A percentile compares a stretch with the other conserved stretches of the same genome.
These are phyloP conservation scores for Anarsia innoxiella DNA, from an alignment of 2,888 invertebrate species.

Conservation along the genomic window DNA sequence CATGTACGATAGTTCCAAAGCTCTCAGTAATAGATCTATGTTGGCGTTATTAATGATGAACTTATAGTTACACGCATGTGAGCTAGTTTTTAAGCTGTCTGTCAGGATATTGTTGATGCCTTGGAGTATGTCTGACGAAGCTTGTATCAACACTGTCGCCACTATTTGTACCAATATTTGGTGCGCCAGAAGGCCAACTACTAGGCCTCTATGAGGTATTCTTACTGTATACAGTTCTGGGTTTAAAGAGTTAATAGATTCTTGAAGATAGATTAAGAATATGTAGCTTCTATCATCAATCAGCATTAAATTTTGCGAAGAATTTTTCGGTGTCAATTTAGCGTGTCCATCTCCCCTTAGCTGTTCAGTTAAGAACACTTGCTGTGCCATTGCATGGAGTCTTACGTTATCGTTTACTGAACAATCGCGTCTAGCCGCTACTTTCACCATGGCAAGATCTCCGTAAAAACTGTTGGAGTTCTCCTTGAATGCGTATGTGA, in stretches of 20 bases:
- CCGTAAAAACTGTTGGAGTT: constrained; percentile 97
- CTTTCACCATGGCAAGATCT: constrained; percentile 93
- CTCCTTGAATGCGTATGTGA: constrained; percentile 92
- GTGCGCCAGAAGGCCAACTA: constrained; percentile 92
- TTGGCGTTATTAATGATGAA: constrained; percentile 76
- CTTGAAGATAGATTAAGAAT: constrained; percentile 88
- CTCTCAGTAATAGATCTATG: constrained; percentile 82
- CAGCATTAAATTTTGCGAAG: constrained; percentile 65
- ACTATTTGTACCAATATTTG: constrained; percentile 94
- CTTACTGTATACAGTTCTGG: constrained; percentile 86
- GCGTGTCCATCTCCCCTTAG: constrained; percentile 46
- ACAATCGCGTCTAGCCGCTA: constrained; percentile 92
- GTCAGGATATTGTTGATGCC: constrained; percentile 77
- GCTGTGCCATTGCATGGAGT: constrained; percentile 90
- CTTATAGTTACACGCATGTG: constrained; percentile 58
- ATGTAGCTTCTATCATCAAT: constrained; percentile 92
- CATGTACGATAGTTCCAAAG: constrained; percentile 87
- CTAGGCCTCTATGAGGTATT: constrained; percentile 90
- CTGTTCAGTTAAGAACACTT: constrained; percentile 83
- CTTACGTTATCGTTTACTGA: constrained; percentile 88
- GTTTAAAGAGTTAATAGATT: constrained; percentile 81
- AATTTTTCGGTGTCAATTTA: constrained; percentile 52
- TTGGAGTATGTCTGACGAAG: constrained; percentile 77
- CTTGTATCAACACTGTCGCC: constrained; percentile 89
- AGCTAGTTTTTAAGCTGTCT: constrained; percentile 62